These are phyloP conservation scores for Formicarius rufipectus DNA, from an alignment of 2,113 vertebrate species.

Conservation along the genomic window DNA sequence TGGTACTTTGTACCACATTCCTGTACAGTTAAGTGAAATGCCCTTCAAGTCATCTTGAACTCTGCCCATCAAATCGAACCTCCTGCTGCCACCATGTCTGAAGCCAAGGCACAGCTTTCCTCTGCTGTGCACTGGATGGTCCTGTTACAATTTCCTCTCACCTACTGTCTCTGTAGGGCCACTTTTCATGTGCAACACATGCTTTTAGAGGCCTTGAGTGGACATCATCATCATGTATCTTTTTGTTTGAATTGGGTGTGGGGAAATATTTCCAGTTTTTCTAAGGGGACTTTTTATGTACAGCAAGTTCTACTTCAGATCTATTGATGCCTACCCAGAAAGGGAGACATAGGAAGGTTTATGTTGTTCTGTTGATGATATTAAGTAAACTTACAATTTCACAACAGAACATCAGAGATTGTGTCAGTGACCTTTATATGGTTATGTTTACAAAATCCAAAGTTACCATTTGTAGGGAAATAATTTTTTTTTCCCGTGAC, in stretches of 20 bases:
- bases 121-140: background rate
- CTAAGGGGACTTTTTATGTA: background rate
- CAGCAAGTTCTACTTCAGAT: background rate
- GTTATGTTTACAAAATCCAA: background rate
- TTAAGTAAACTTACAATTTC: accelerated
- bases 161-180: background rate
- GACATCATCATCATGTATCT: accelerated
- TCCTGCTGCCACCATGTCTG: background rate
- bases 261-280: background rate
- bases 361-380: background rate
- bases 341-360: background rate
- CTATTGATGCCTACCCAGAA: background rate
- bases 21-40: background rate
- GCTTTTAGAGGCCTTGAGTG: background rate
- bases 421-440: background rate
- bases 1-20: background rate
- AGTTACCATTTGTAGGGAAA: background rate
- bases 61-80: background rate
- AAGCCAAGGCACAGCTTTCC: background rate
- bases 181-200: background rate
- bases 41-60: background rate
- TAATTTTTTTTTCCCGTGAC: background rate
- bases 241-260: background rate
- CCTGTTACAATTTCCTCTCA: background rate
- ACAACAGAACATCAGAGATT: background rate